Base-by-base conservation (phyloP, 2,888 invertebrate species). In the Clunio marinus region DNA sequence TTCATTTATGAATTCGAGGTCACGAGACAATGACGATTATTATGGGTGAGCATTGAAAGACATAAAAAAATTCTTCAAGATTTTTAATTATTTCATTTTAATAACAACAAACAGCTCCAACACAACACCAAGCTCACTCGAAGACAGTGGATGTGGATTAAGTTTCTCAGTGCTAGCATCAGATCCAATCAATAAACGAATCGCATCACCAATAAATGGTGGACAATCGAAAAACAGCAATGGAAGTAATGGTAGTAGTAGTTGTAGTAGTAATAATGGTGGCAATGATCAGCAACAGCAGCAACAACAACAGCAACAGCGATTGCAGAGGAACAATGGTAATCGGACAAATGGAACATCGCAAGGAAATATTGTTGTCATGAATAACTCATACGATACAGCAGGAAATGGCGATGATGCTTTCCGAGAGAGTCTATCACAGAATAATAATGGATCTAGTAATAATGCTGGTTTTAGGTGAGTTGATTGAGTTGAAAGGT, bases 81-180 rank as follows among this genome's bases (percentile, higher is more conserved):
- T n/a, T n/a, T n/a, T n/a, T n/a, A n/a, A n/a, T n/a, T n/a, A n/a
- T 57, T 57, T 24, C 45, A 45, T 13, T 25, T 13, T 58, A 58
- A 58, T 24, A 24, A 58, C 2, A 8, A 27, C 13, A 24, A 3
- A 24, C n/a, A 72, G 72, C 70, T 57, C 72, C 57, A 72, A 70
- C 69, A 69, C 71, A 63, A 70, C 70, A 65, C 70, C 71, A 51
- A 73, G 70, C 71, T 72, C 73, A 68, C 71, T 71, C 59, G 73
- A 73, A 60, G 71, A 72, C 60, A 75, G 74, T 70, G 73, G 73
- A 70, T 73, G 75, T 70, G 77, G 78, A 72, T 72, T 78, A 71
- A 77, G 75, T 69, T 79, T 76, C 72, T 75, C 75, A 70, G 76
- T 78, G 69, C 72, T 77, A 70, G 76, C 76, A 57, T 77, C 74